Base-by-base conservation (phyloP, 2,797 vertebrate species). In the Artibeus lituratus region DNA sequence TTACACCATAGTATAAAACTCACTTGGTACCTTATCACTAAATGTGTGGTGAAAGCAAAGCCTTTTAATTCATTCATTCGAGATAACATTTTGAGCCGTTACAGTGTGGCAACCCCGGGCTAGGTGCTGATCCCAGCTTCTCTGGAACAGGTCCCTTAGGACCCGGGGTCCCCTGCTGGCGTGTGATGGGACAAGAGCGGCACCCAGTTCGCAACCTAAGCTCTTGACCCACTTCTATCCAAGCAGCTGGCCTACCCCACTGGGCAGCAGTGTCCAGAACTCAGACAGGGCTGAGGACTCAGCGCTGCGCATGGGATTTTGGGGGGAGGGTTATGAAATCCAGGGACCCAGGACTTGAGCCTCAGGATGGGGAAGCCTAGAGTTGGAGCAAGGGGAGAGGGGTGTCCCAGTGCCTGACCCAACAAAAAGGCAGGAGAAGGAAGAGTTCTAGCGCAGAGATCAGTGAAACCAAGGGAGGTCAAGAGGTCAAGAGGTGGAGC, bases 1-100 rank as follows among this genome's bases (percentile, higher is more conserved):
- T 92, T 72, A 93, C 7, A 83, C 49, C 49, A 21, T 35, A 59
- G 51, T 73, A 7, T 89, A 88, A 96, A 96, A 74, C 80, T 78
- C 24, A 76, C 10, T 35, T 35, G 53, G 10, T 26, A 32, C 12
- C 1, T 3, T 26, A 74, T 92, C 22, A 67, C 55, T 72, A 59
- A 69, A 69, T 42, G 4, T 2, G 37, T 32, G 42, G 55, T 0
- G 12, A 80, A 85, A 95, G 35, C 73, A 83, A 85, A 15, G 3
- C 19, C 80, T 80, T 78, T 70, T 92, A 57, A 77, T 21, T 70
- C 49, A 49, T 53, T 93, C 77, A 74, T 72, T 88, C 15, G 42
- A 44, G n/a, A 81, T 7, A 81, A 7, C 14, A n/a, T 32, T 59
- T 91, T 59, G 62, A 88, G 37, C 35, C 29, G 62, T 3, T 22